Evolutionary conservation across 2,888 invertebrate genomes (phyloP), one percentile per base, ranked within the genome.

Genomic region (Caenorhabditis becei): DNA sequence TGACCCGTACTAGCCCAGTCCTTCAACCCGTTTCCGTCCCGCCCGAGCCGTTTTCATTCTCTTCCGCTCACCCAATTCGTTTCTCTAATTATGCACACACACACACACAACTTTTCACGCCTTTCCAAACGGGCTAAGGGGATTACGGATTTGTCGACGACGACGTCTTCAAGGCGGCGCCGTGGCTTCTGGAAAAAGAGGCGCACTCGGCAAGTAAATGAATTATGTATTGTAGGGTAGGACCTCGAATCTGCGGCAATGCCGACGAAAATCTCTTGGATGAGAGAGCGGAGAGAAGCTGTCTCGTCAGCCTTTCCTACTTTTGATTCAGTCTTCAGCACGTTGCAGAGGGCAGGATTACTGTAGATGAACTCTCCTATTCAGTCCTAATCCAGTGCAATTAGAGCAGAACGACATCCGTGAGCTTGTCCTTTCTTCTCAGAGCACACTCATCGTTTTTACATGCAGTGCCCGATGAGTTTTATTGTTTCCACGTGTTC

Each of bases 61-160:
- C 47, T 16, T 23, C 24, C 16, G 8, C 28, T 35, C 8, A 10
- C 2, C 47, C 53, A 41, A 65, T 54, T 51, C 54, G 26, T 59
- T 59, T 49, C 23, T 58, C 47, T 71, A 71, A 71, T 71, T 71
- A 71, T 71, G 71, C 62, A 16, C 32, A 32, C 32, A 49, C 32
- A 32, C 32, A 49, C 47, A 32, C 44, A 67, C 59, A 63, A 62
- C 61, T 62, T 54, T 58, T 59, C 18, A 35, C 67, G 20, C 32
- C 63, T 35, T 41, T 54, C 51, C 32, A 20, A 2, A n/a, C n/a
- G 67, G 32, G 58, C 49, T 26, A 74, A 66, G 59, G 51, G 74
- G 74, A 74, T 74, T 74, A 74, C 74, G 74, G 74, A 74, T 74
- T 74, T 72, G 56, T 23, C 16, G 35, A 41, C 37, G 53, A 24